A percentile compares a stretch with the other conserved stretches of the same genome.
These are phyloP conservation scores for Horisme vitalbata DNA, from an alignment of 2,888 invertebrate species.

Conservation along the genomic window DNA sequence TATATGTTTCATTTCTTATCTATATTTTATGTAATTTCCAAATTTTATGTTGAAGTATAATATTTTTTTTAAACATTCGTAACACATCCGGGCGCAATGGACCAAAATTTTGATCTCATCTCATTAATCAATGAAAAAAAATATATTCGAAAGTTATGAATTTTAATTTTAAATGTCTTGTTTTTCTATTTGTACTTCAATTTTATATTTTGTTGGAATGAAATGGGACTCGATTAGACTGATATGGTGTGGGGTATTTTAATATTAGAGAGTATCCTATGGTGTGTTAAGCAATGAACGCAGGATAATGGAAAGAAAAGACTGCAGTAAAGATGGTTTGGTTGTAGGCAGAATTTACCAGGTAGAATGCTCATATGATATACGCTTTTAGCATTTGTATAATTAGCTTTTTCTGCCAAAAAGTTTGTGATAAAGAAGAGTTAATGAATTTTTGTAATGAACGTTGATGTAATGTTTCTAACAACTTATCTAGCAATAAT, in stretches of 20 bases:
- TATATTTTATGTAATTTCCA: conserved; percentile 42
- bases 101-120: conserved; percentile 60
- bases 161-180: conserved; percentile 31
- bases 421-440: conserved; percentile 40
- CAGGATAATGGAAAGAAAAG: conserved; percentile 30
- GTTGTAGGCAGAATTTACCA: conserved; percentile 23
- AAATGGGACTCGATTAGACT: conserved; percentile 22
- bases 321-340: conserved; percentile 22
- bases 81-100: conserved; percentile 48
- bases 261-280: conserved; percentile 18
- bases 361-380: conserved; percentile 23
- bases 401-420: conserved; percentile 47
- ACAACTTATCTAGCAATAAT: too few relatives aligned
- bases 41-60: conserved; percentile 46
- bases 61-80: conserved; percentile 35
- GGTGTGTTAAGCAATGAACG: conserved; percentile 20
- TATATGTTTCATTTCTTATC: conserved; percentile 40
- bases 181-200: conserved; percentile 21
- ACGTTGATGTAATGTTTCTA: conserved; percentile 33
- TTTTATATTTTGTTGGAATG: conserved; percentile 27
- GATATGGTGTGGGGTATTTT: conserved; percentile 23
- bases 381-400: conserved; percentile 32
- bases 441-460: conserved; percentile 19
- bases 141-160: conserved; percentile 38
- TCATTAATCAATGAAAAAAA: conserved; percentile 26